Conservation (phyloP, 2,113 vertebrate genomes). For the Motacilla tschutschensis region DNA sequence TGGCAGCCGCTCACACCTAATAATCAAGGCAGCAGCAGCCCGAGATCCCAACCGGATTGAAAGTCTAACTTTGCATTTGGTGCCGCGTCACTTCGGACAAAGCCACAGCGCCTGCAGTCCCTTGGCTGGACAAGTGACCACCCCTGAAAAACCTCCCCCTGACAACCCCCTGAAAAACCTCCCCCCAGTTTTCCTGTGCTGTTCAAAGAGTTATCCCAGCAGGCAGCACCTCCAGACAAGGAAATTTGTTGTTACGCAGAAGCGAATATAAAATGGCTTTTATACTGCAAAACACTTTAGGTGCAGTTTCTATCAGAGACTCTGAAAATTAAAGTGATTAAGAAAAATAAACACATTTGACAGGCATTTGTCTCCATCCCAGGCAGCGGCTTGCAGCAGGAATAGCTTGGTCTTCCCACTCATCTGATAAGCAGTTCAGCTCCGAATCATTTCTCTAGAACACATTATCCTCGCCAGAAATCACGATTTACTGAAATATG, state of each 20-base stretch:
- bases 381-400: constrained; percentile 12
- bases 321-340: neutral
- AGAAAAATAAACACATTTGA: constrained; percentile 4
- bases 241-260: fast-evolving
- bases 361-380: neutral
- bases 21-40: constrained; percentile 18
- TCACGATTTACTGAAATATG: constrained; percentile 31
- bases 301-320: neutral
- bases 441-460: neutral
- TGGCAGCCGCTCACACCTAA: neutral
- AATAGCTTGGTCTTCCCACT: constrained; percentile 52
- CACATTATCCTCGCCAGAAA: constrained; percentile 40
- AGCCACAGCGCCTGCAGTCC: neutral
- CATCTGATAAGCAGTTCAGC: constrained; percentile 22
- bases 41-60: neutral
- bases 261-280: neutral
- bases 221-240: neutral
- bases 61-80: neutral
- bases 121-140: neutral
- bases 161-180: fast-evolving
- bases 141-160: neutral
- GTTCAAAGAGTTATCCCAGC: neutral
- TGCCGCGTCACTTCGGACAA: neutral
- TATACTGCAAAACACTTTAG: neutral
- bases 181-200: fast-evolving